Evolutionary conservation across 2,113 vertebrate species (phyloP), one percentile per base, ranked within the genome.

Genomic region (Gorsachius goisagi): DNA sequence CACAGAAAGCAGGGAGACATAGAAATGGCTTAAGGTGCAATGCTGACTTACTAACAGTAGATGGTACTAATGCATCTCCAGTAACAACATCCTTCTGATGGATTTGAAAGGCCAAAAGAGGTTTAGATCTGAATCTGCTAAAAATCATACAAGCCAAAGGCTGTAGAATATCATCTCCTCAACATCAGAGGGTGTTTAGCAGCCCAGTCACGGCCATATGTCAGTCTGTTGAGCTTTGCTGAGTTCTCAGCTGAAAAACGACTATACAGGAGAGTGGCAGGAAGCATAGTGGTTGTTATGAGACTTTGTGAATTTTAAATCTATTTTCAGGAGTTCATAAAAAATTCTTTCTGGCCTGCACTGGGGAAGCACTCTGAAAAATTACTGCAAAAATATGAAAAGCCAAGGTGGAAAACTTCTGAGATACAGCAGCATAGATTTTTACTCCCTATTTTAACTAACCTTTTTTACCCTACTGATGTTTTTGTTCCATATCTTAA

Each of bases 281-380:
- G 93, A 91, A 89, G 91, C 60, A 33, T 39, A 93, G 92, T 5
- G 3, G 78, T 74, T 90, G 89, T 95, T 91, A 91, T 0, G 73
- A 90, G 94, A 84, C 90, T 97, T 97, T 96, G 94, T 97, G 95
- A 97, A 97, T 97, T 96, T 96, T 97, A 97, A 93, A 97, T 96
- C 76, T 89, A 9, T 87, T 95, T 97, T 89, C 94, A 45, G 64
- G 90, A 87, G 73, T 91, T 96, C 86, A 96, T 97, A 92, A 96
- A 97, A 95, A 94, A 97, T 97, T 97, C 95, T 97, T 91, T 96
- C 90, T 94, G 60, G 95, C 95, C 94, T 84, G 16, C 73, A 47
- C 74, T 55, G 20, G 37, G 44, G 37, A 93, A 75, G 74, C 56
- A 22, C 49, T 93, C 83, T 73, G 74, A 93, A 95, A 74, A 94